phyloP scores from a whole-genome alignment of 2,797 vertebrate species.

The Enteromius thamalakanensis region DNA sequence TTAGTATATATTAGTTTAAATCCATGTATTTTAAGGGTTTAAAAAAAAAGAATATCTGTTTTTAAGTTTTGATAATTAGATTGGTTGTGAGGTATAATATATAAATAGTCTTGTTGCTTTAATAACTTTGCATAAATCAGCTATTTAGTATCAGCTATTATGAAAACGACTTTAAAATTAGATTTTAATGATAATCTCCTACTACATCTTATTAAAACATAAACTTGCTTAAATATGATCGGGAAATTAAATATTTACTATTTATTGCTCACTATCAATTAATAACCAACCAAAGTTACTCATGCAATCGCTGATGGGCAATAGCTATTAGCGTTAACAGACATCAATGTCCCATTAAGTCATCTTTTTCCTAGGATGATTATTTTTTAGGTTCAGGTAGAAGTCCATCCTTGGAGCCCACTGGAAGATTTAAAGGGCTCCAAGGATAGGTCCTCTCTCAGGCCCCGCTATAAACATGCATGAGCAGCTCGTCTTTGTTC shows the following conservation, averaged over 20 bases:
- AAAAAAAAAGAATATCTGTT: no score
- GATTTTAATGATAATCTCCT: neutral
- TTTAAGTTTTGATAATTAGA: no score
- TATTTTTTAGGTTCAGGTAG: neutral
- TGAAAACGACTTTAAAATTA: neutral
- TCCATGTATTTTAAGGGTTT: no score
- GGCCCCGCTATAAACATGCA: conserved; percentile 31
- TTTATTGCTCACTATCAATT: neutral
- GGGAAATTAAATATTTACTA: conserved; percentile 24
- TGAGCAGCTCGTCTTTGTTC: conserved; percentile 39
- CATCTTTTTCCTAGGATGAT: neutral
- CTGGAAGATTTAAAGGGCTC: conserved; percentile 17
- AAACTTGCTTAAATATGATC: conserved; percentile 3
- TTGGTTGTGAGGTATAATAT: neutral
- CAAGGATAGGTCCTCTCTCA: conserved; percentile 6
- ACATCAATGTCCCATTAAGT: conserved; percentile 39
- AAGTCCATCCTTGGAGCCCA: conserved; percentile 3
- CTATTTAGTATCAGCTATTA: neutral
- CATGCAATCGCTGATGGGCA: neutral
- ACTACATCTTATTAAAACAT: neutral
- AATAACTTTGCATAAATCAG: neutral
- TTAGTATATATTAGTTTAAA: no score
- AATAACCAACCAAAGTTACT: neutral
- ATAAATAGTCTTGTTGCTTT: neutral
- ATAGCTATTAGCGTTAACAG: conserved; percentile 12